phyloP scores from a whole-genome alignment of 2,113 vertebrate genomes.

The Arothron firmamentum region DNA sequence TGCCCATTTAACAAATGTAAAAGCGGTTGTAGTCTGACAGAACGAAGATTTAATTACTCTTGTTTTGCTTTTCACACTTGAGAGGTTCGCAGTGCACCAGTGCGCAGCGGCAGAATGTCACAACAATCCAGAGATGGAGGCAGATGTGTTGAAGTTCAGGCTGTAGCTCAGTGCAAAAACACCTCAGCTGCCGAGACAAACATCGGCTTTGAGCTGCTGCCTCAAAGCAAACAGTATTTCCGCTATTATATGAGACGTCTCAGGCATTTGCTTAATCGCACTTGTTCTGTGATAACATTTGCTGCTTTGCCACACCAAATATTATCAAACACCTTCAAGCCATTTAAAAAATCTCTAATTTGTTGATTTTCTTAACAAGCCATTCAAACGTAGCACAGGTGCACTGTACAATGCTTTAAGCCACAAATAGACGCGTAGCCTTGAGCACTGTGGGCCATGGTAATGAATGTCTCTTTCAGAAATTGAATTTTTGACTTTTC shows the following conservation, averaged over 20 bases:
- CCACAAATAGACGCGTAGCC: slow-evolving; percentile 43
- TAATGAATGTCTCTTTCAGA: slow-evolving; percentile 57
- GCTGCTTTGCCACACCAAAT: slow-evolving; percentile 14
- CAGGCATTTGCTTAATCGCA: not conserved
- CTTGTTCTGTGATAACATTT: not conserved
- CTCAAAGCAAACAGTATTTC: slow-evolving; percentile 1
- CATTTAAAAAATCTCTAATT: slow-evolving; percentile 40
- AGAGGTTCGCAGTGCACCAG: slow-evolving; percentile 25
- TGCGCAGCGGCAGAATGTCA: slow-evolving; percentile 39
- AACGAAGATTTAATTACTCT: slow-evolving; percentile 67
- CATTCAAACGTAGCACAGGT: slow-evolving; percentile 23
- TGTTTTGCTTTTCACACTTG: slow-evolving; percentile 60
- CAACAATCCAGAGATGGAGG: slow-evolving; percentile 30
- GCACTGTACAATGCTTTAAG: not conserved
- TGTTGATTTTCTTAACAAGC: slow-evolving; percentile 32
- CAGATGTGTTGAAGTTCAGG: slow-evolving; percentile 25
- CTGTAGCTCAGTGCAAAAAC: not conserved
- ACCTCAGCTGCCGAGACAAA: not conserved
- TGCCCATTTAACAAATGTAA: slow-evolving; percentile 53
- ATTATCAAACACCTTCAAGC: slow-evolving; percentile 16
- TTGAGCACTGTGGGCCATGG: slow-evolving; percentile 27
- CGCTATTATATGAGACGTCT: not conserved
- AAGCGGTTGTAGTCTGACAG: slow-evolving; percentile 36
- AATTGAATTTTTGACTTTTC: slow-evolving; percentile 59
- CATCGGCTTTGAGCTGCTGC: slow-evolving; percentile 1